These are phyloP conservation scores for Battus philenor DNA, from an alignment of 1,140 invertebrate genomes.

Conservation along the genomic window DNA sequence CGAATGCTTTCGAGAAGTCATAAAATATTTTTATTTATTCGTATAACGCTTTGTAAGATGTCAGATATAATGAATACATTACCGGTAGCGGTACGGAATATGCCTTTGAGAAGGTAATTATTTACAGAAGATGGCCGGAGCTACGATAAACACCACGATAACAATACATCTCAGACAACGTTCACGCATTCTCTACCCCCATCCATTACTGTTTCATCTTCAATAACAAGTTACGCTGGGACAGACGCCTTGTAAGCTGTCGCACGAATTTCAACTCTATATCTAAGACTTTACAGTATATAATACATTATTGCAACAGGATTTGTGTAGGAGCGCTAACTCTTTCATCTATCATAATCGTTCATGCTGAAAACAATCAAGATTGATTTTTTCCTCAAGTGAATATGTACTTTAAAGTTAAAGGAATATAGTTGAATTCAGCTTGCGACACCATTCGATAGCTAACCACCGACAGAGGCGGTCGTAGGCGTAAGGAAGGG, in stretches of 20 bases:
- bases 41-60: slow-evolving; percentile 64
- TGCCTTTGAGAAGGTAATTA: slow-evolving; percentile 71
- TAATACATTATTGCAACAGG: slow-evolving; percentile 22
- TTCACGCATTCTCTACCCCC: slow-evolving; percentile 72
- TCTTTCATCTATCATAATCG: slow-evolving; percentile 76
- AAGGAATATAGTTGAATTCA: slow-evolving; percentile 30
- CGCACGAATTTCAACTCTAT: slow-evolving; percentile 35
- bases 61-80: slow-evolving; percentile 72
- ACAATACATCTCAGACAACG: slow-evolving; percentile 70
- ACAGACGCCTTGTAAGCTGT: slow-evolving; percentile 28
- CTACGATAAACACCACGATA: slow-evolving; percentile 71
- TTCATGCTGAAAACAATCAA: slow-evolving; percentile 76
- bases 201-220: slow-evolving; percentile 75
- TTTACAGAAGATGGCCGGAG: slow-evolving; percentile 64
- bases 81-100: slow-evolving; percentile 57
- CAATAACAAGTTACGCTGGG: slow-evolving; percentile 68
- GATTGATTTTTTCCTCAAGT: slow-evolving; percentile 54
- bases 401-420: slow-evolving; percentile 26
- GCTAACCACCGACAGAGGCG: slow-evolving; percentile 67
- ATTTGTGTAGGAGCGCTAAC: slow-evolving; percentile 69
- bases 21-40: slow-evolving; percentile 68
- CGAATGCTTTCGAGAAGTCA: slow-evolving; percentile 30
- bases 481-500: slow-evolving; percentile 71
- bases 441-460: slow-evolving; percentile 47
- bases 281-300: slow-evolving; percentile 29